Evolutionary conservation across 92 coral and sea anemone genomes (phyloP).

Genomic region (Meandrina meandrites): DNA sequence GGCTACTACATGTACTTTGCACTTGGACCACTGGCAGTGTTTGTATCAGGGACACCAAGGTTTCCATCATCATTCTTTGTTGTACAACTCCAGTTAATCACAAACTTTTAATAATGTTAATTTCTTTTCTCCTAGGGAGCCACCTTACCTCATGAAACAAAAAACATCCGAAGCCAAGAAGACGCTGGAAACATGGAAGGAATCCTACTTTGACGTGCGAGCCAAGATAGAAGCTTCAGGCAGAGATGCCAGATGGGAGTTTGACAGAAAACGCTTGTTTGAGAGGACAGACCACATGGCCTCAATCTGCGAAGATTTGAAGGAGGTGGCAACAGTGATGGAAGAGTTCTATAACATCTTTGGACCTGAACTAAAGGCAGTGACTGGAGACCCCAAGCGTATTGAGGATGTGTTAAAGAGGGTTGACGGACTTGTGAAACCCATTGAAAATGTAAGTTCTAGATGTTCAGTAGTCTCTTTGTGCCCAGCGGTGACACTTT

Average conservation of each 20-base stretch:
- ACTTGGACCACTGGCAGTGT: no score
- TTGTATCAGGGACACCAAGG: neutral
- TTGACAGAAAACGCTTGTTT: conserved; percentile 94
- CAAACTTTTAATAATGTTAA: neutral
- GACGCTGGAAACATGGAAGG: conserved; percentile 92
- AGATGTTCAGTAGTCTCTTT: neutral
- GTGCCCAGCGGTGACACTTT: neutral
- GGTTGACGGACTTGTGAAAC: conserved; percentile 94
- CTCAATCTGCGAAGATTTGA: conserved; percentile 90
- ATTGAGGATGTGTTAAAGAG: conserved; percentile 97
- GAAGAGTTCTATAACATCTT: conserved; percentile 98
- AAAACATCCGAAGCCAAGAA: conserved; percentile 93
- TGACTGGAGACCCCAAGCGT: conserved; percentile 98
- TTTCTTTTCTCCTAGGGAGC: conserved; percentile 56
- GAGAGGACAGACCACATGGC: conserved; percentile 99
- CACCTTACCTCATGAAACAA: conserved; percentile 79
- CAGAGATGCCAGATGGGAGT: conserved; percentile 99
- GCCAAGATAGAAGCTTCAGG: conserved; percentile 99
- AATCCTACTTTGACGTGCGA: conserved; percentile 93
- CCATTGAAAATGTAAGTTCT: conserved; percentile 90
- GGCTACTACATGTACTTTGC: no score
- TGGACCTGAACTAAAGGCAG: conserved; percentile 99
- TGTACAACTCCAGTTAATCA: neutral
- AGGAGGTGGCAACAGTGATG: conserved; percentile 96
- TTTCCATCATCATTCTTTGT: neutral